Evolutionary conservation across 2,888 invertebrate species (phyloP), one percentile per base, ranked within the genome.

Genomic region (Phalangium opilio): DNA sequence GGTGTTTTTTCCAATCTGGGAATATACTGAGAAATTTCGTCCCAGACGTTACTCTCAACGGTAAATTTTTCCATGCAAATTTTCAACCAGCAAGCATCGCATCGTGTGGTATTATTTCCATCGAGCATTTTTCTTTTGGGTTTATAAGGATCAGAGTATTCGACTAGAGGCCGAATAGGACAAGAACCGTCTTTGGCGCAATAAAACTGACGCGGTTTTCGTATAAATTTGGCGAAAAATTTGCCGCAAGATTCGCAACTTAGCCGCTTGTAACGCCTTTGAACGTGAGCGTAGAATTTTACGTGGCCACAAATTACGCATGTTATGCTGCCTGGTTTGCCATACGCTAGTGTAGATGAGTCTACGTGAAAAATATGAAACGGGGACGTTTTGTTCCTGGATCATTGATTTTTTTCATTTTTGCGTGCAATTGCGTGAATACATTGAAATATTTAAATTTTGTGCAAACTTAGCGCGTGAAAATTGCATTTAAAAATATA

Each of bases 191-290:
- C 49, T 53, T 55, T 52, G 12, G 53, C 21, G 43, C 59, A 59
- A 43, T 45, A 48, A 40, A 54, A 56, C 41, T 55, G 54, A 41
- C 51, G 48, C 3, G 54, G 52, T n/a, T 54, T 49, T 18, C 49
- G 48, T 3, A 56, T 49, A 43, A 57, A 53, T 10, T 52, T 52
- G 20, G 82, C 78, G 60, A 86, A 83, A 65, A 87, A 87, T 64
- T 84, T 84, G 43, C 83, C 74, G 65, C 89, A 89, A 8, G 82
- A 78, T 63, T 83, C 83, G 65, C 89, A 89, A 56, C 83, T 81
- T 61, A 79, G 78, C 51, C 83, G 80, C 27, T 85, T 85, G 64
- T 83, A 84, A 50, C 82, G 74, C 19, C 83, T 79, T 68, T 83
- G 82, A 60, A 78, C 77, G 10, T 81, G 75, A 63, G 79, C 77